Percentiles rank a stretch among this genome's conserved stretches.
Conservation (phyloP, 2,113 vertebrate genomes). For the Phoenicopterus ruber region DNA sequence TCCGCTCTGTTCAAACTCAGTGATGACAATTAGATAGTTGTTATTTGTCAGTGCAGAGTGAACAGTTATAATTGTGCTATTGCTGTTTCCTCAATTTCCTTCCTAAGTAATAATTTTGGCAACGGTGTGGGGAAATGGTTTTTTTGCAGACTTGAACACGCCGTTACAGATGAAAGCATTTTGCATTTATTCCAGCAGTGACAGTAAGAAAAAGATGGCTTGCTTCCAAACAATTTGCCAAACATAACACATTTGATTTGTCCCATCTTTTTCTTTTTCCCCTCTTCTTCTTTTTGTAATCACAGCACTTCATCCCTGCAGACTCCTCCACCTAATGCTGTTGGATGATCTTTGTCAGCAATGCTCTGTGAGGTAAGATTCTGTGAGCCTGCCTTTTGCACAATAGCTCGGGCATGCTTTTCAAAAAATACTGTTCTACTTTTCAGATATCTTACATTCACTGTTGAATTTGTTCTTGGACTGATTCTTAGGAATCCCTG, state of each 20-base stretch:
- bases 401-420: background rate
- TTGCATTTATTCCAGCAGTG: background rate
- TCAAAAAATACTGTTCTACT: background rate
- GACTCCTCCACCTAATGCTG: background rate
- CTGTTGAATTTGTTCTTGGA: background rate
- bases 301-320: background rate
- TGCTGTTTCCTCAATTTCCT: background rate
- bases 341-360: conserved; percentile 21
- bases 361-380: conserved; percentile 2
- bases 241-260: background rate
- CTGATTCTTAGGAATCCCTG: background rate
- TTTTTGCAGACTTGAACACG: conserved; percentile 3
- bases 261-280: background rate
- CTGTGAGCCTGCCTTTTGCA: background rate
- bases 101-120: background rate
- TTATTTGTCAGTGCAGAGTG: background rate
- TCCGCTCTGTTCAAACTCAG: background rate
- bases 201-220: conserved; percentile 14
- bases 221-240: conserved; percentile 38
- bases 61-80: background rate
- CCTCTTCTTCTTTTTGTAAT: background rate
- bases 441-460: background rate
- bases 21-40: background rate
- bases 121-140: background rate
- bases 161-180: background rate